Base-by-base conservation (phyloP, 2,113 vertebrate species). In the Chionomys nivalis region DNA sequence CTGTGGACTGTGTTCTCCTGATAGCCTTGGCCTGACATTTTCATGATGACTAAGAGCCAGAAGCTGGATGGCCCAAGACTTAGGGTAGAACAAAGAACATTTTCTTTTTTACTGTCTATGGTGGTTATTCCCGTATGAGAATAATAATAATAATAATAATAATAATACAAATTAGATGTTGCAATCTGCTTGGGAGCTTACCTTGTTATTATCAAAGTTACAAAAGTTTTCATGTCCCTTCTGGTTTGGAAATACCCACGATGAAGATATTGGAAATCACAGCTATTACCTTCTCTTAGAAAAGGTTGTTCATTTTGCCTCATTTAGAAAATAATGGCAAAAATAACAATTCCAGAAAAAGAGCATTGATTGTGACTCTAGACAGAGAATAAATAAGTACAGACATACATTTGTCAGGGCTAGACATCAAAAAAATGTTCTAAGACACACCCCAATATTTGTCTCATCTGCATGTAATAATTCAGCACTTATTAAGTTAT, bases 321-420 rank as follows among this genome's bases (percentile, higher is more conserved):
- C 94, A 89, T 63, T 97, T 96, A 95, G 4, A 94, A 86, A 63
- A 17, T 63, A 92, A 86, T 52, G 44, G 63, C 83, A 91, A 86
- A 96, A 97, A 92, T 42, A 92, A 26, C 7, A 81, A 14, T 97
- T 89, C 42, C 4, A 91, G 39, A 17, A 72, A 72, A 94, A 92
- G 13, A 77, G 7, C 31, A 78, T 86, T 65, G 66, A 89, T 7
- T 78, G 55, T 81, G 72, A 47, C 13, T 93, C 33, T 47, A 94
- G 82, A 70, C 1, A 73, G 11, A 28, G 31, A 70, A 42, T 73
- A 90, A 92, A 81, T 5, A 97, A 93, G 79, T 49, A 87, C 49
- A 85, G 24, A 44, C 1, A 76, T 49, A 8, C 21, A 83, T 89
- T 75, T 58, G 55, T 58, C 55, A 19, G 55, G 17, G 16, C 17